Conservation (phyloP, 2,797 vertebrate species). For the Meriones psammophilus region DNA sequence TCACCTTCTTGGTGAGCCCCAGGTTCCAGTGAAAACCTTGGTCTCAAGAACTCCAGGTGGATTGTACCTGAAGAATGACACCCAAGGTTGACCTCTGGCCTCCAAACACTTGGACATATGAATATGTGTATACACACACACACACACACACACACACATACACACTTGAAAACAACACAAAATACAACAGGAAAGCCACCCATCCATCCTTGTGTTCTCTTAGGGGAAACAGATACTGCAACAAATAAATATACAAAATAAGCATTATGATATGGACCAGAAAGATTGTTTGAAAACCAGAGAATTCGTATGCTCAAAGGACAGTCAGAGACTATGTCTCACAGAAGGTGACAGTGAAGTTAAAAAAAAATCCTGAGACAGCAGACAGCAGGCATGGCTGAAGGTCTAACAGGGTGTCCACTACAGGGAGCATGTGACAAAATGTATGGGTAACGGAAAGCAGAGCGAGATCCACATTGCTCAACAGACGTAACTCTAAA, state of each 20-base stretch:
- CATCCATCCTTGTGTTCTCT: neutral
- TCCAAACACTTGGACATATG: neutral
- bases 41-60: neutral
- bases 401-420: neutral
- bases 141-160: neutral
- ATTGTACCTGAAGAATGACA: neutral
- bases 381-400: neutral
- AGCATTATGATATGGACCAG: neutral
- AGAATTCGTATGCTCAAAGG: neutral
- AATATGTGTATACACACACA: neutral
- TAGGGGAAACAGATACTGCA: neutral
- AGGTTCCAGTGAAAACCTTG: neutral
- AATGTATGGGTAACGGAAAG: neutral
- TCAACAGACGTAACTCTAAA: accelerated
- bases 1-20: neutral
- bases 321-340: neutral
- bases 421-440: neutral
- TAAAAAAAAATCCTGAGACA: conserved; percentile 21
- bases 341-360: neutral
- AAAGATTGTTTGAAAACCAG: neutral
- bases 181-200: neutral
- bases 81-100: neutral
- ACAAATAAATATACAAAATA: conserved; percentile 22
- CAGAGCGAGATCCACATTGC: accelerated
- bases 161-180: neutral